Evolutionary conservation across 1,140 invertebrate species (phyloP).

Genomic region (Temnothorax longispinosus): DNA sequence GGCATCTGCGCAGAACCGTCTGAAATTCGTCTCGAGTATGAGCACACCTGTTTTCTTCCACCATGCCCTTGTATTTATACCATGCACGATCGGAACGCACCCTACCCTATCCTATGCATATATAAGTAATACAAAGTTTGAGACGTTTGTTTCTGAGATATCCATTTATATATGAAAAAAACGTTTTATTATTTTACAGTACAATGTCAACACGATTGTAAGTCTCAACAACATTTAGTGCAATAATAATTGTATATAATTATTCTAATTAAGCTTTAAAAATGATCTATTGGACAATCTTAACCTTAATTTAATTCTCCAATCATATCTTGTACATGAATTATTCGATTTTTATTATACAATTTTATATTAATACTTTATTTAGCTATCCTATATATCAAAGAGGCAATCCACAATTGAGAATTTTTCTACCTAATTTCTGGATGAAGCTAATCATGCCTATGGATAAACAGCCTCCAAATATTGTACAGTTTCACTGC

Average conservation of each 20-base stretch:
- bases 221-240: background rate
- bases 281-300: background rate
- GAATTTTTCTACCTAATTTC: conserved; percentile 96
- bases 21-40: too few relatives aligned
- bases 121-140: background rate
- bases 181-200: background rate
- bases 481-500: conserved; percentile 93
- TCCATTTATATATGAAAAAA: background rate
- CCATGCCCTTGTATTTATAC: too few relatives aligned
- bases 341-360: background rate
- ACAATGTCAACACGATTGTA: conserved; percentile 53
- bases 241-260: background rate
- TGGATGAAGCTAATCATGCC: conserved; percentile 96
- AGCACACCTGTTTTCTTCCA: too few relatives aligned
- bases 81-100: too few relatives aligned
- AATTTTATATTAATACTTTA: conserved; percentile 28
- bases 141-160: background rate
- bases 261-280: background rate
- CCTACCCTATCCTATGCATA: too few relatives aligned
- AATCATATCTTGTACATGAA: background rate
- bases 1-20: too few relatives aligned
- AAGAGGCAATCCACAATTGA: conserved; percentile 94
- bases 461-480: conserved; percentile 88
- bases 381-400: conserved; percentile 94
- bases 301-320: conserved; percentile 16